Evolutionary conservation across 2,888 invertebrate species (phyloP), one percentile per base, ranked within the genome.

Genomic region (Conomelus anceps): DNA sequence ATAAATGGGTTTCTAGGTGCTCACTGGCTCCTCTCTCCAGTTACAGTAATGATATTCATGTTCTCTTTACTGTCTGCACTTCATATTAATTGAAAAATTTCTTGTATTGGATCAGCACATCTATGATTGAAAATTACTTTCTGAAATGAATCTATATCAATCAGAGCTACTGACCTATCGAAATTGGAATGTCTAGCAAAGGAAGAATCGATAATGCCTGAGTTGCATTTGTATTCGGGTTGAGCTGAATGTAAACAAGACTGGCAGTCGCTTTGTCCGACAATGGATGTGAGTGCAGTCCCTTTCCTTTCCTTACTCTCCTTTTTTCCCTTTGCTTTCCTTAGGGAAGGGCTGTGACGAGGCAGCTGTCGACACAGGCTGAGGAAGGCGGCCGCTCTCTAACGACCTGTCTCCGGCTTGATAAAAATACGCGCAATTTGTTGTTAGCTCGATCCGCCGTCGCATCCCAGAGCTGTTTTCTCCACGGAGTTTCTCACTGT

Each of bases 401-500:
- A 41, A 41, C 86, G 86, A 86, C 86, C 86, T 86, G 86, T 63
- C 88, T 63, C 88, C 88, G 63, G 13, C 17, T 11, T 22, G 88
- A 84, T 41, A 88, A 88, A 88, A 88, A 88, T 41, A 63, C 84
- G 22, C 88, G 22, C 88, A 34, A 34, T 88, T 41, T 88, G 41
- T 23, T 84, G 63, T 63, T n/a, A 63, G 63, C 63, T 63, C n/a
- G n/a, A 63, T 63, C 63, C n/a, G 6, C 63, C 20, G 63, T n/a
- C 63, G 1, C 13, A 7, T 1, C 3, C 63, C 41, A 41, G 3
- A 63, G 84, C 84, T 84, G 22, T 22, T 22, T 84, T 22, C 84
- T 84, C 85, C 85, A 85, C 11, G 11, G 26, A 26, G 26, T 26
- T 4, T 4, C 6, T 26, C 6, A 11, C 26, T 26, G 6, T 26